A percentile compares a stretch with the other conserved stretches of the same genome.
These are phyloP conservation scores for Mesoligia furuncula DNA, from an alignment of 2,888 invertebrate genomes.

Conservation along the genomic window DNA sequence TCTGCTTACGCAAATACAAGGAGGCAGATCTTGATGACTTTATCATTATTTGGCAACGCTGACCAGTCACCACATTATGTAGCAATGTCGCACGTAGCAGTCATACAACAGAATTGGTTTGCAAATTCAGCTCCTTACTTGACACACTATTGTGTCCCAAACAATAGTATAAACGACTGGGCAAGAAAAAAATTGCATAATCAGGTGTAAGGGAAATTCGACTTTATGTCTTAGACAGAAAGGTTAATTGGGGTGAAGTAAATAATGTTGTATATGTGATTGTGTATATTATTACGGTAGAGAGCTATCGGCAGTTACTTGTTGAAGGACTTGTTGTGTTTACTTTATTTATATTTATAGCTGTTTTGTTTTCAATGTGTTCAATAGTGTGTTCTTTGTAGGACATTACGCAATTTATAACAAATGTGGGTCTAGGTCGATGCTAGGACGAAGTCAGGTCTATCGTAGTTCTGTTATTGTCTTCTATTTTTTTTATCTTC, in stretches of 20 bases:
- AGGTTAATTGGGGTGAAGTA: conserved; percentile 18
- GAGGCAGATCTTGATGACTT: conserved; percentile 51
- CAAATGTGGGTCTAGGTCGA: conserved; percentile 28
- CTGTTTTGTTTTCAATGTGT: conserved; percentile 11
- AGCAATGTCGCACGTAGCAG: conserved; percentile 51
- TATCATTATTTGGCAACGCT: conserved; percentile 57
- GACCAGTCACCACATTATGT: conserved; percentile 46
- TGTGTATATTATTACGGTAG: conserved; percentile 8
- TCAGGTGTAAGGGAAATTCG: conserved; percentile 47
- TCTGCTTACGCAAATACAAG: conserved; percentile 45
- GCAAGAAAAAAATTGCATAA: conserved; percentile 58
- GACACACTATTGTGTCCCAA: conserved; percentile 75
- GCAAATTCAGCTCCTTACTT: conserved; percentile 74
- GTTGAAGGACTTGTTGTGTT: conserved; percentile 47
- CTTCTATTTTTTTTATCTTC: neutral
- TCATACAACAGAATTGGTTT: conserved; percentile 66
- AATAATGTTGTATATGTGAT: conserved; percentile 20
- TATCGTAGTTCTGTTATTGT: neutral
- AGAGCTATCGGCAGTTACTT: conserved; percentile 23
- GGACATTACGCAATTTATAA: conserved; percentile 23
- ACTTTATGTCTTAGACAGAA: conserved; percentile 42
- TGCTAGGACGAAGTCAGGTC: neutral
- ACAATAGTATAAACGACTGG: conserved; percentile 71
- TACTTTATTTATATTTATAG: conserved; percentile 27
- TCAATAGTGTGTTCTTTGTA: conserved; percentile 8